Percentiles rank a stretch among this genome's conserved stretches.
phyloP scores from a whole-genome alignment of 2,797 vertebrate genomes.

The Salarias fasciatus region DNA sequence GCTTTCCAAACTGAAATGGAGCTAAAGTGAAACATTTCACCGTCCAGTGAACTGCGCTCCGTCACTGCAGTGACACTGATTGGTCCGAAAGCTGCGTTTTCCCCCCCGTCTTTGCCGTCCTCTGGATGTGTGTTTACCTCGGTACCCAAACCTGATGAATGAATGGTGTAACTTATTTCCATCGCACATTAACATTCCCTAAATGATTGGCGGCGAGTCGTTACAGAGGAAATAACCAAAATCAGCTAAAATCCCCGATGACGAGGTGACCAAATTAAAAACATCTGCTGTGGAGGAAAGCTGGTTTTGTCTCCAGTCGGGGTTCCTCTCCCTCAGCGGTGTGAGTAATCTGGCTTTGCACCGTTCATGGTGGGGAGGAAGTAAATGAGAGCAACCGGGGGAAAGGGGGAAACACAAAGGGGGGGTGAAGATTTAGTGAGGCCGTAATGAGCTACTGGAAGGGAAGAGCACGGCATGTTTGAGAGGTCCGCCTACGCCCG shows the following conservation, averaged over 20 bases:
- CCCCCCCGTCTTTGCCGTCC: conserved; percentile 19
- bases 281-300: conserved; percentile 44
- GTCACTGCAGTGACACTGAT: conserved; percentile 3
- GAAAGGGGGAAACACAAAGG: conserved; percentile 51
- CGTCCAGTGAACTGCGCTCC: conserved; percentile 23
- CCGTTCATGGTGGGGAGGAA: conserved; percentile 13
- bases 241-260: conserved; percentile 28
- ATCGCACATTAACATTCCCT: conserved; percentile 16
- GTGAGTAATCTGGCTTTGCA: conserved; percentile 45
- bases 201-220: conserved; percentile 26
- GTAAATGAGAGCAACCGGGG: conserved; percentile 56
- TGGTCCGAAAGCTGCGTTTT: conserved; percentile 11
- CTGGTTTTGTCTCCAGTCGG: conserved; percentile 24
- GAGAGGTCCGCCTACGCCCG: conserved; percentile 35
- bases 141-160: conserved; percentile 25
- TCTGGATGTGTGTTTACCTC: conserved; percentile 8
- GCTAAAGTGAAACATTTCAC: conserved; percentile 10
- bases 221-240: conserved; percentile 33
- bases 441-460: conserved; percentile 63
- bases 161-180: conserved; percentile 28
- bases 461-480: conserved; percentile 43
- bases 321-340: conserved; percentile 16
- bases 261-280: conserved; percentile 55
- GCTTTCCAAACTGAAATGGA: not conserved
- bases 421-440: conserved; percentile 58